Conservation (phyloP, 2,888 invertebrate genomes). For the Prosapia bicincta region DNA sequence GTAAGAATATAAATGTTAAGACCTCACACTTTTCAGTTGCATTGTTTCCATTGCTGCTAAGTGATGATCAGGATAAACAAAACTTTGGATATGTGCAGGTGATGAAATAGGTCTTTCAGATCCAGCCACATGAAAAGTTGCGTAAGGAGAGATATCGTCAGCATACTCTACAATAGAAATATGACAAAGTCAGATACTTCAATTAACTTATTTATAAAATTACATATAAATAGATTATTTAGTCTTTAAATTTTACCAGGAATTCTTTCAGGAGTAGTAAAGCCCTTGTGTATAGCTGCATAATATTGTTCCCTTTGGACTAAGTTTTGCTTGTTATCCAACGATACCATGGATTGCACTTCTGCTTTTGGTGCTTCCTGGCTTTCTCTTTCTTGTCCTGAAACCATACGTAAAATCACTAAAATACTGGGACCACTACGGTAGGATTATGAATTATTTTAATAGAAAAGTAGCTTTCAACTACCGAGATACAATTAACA, state of each 20-base stretch:
- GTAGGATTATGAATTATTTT: too few relatives aligned
- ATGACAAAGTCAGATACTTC: too few relatives aligned
- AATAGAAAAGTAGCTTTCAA: too few relatives aligned
- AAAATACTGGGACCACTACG: too few relatives aligned
- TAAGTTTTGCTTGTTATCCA: constrained; percentile 42
- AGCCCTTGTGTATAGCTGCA: constrained; percentile 41
- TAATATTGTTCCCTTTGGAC: constrained; percentile 43
- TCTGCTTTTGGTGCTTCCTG: constrained; percentile 24
- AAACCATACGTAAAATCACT: too few relatives aligned
- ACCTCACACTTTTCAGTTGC: constrained; percentile 42
- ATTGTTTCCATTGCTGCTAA: constrained; percentile 43
- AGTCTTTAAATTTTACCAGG: constrained; percentile 38
- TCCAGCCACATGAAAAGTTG: constrained; percentile 44
- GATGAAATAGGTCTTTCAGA: constrained; percentile 36
- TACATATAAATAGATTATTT: too few relatives aligned
- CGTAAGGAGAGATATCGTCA: constrained; percentile 45
- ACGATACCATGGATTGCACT: constrained; percentile 38
- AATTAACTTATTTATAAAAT: too few relatives aligned
- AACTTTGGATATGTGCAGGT: constrained; percentile 41
- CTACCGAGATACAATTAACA: too few relatives aligned
- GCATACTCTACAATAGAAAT: constrained; percentile 41
- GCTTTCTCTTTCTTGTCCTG: constrained; percentile 28
- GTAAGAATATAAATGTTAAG: too few relatives aligned
- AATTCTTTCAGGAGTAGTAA: constrained; percentile 38
- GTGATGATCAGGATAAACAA: constrained; percentile 42